phyloP scores from a whole-genome alignment of 1,140 invertebrate genomes.

The Hyphantria cunea region DNA sequence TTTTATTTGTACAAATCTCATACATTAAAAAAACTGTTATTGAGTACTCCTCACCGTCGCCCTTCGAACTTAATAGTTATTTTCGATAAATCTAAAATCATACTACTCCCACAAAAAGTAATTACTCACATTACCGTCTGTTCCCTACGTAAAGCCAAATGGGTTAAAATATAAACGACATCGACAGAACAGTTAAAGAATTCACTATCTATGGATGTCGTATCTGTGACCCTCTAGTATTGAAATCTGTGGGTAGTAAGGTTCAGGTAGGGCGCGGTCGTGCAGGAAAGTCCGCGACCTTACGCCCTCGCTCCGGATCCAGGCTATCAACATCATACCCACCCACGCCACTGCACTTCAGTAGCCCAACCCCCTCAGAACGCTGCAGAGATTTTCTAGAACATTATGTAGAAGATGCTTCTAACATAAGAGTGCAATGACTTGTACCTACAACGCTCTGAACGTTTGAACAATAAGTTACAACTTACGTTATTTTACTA shows the following conservation, averaged over 20 bases:
- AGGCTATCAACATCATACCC: constrained; percentile 73
- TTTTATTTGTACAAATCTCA: neutral
- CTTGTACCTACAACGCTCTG: constrained; percentile 35
- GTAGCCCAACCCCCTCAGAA: constrained; percentile 45
- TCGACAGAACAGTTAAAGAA: too few relatives aligned
- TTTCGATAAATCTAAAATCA: too few relatives aligned
- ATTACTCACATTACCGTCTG: too few relatives aligned
- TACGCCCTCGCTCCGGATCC: constrained; percentile 70
- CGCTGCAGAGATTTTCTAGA: constrained; percentile 74
- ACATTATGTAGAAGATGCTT: constrained; percentile 62
- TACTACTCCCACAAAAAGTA: too few relatives aligned
- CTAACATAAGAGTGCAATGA: constrained; percentile 63
- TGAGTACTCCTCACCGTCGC: too few relatives aligned
- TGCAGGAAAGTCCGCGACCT: constrained; percentile 67
- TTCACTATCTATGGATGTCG: constrained; percentile 9
- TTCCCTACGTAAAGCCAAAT: too few relatives aligned
- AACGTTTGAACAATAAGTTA: constrained; percentile 12
- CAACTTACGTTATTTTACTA: constrained; percentile 1
- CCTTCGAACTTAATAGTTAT: too few relatives aligned
- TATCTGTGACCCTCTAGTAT: constrained; percentile 36
- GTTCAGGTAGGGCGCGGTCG: constrained; percentile 59
- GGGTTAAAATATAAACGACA: too few relatives aligned
- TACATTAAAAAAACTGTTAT: neutral
- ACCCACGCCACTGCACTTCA: constrained; percentile 37
- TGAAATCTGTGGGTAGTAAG: constrained; percentile 38